phyloP scores from a whole-genome alignment of 2,113 vertebrate species.

The Tragelaphus imberbis region DNA sequence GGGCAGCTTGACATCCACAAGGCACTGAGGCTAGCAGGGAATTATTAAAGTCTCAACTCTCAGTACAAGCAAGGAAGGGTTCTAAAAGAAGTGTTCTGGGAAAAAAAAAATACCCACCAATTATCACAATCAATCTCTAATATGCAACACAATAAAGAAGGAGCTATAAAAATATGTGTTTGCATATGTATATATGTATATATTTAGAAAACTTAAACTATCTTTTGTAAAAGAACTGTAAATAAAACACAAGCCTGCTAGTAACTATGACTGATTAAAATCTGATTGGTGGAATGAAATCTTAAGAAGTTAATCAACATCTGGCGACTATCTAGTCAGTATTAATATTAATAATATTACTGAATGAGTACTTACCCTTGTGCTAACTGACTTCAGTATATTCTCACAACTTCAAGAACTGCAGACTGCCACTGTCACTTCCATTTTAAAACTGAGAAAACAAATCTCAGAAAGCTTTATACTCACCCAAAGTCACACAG shows the following conservation, averaged over 20 bases:
- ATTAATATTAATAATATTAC: not conserved
- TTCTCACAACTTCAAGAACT: not conserved
- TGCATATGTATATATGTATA: not conserved
- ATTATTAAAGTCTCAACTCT: not conserved
- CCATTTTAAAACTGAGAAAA: not conserved
- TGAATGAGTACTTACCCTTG: not conserved
- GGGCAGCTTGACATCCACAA: not conserved
- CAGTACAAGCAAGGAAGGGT: not conserved
- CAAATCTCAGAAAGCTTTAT: not conserved
- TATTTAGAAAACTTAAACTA: not conserved
- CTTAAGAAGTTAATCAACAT: not conserved
- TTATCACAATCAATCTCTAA: not conserved
- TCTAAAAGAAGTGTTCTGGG: not conserved
- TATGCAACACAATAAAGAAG: not conserved
- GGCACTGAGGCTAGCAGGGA: not conserved
- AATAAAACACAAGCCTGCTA: not conserved
- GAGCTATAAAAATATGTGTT: not conserved
- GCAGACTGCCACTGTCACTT: not conserved
- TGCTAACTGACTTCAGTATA: not conserved
- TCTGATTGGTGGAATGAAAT: not conserved
- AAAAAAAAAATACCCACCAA: not conserved
- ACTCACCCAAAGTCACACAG: not conserved
- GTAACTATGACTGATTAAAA: not conserved
- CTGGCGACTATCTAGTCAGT: not conserved
- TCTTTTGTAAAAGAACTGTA: not conserved